These are phyloP conservation scores for Drosophila watanabei DNA, from an alignment of 1,140 invertebrate genomes.

Conservation along the genomic window DNA sequence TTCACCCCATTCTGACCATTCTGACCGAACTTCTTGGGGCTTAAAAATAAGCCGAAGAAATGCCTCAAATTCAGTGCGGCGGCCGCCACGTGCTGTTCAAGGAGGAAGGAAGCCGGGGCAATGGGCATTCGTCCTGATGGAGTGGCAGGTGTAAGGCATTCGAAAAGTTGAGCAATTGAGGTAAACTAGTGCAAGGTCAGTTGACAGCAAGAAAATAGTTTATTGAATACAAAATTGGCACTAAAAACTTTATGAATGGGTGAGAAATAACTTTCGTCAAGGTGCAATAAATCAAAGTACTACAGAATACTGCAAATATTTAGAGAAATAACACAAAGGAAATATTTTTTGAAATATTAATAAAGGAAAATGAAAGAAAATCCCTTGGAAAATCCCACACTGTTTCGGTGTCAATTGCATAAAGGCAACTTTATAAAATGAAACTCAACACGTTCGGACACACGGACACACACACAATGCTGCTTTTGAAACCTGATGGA, in stretches of 20 bases:
- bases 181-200: constrained; percentile 38
- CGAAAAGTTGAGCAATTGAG: constrained; percentile 32
- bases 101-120: neutral
- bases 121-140: neutral
- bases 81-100: constrained; percentile 9
- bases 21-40: constrained; percentile 21
- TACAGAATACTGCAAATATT: neutral
- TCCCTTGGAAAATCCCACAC: neutral
- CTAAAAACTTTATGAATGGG: neutral
- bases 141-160: constrained; percentile 14
- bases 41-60: constrained; percentile 34
- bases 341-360: neutral
- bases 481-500: neutral
- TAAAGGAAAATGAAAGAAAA: neutral
- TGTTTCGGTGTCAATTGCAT: neutral
- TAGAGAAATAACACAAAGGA: neutral
- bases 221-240: constrained; percentile 1
- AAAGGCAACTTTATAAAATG: neutral
- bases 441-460: neutral
- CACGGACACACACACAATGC: neutral
- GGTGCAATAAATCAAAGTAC: neutral
- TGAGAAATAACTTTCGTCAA: neutral
- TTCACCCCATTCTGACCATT: constrained; percentile 4
- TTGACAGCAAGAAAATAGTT: constrained; percentile 11
- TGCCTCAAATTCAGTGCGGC: constrained; percentile 18